Base-by-base conservation (phyloP, 2,888 invertebrate species). In the Ophion obscuratus region DNA sequence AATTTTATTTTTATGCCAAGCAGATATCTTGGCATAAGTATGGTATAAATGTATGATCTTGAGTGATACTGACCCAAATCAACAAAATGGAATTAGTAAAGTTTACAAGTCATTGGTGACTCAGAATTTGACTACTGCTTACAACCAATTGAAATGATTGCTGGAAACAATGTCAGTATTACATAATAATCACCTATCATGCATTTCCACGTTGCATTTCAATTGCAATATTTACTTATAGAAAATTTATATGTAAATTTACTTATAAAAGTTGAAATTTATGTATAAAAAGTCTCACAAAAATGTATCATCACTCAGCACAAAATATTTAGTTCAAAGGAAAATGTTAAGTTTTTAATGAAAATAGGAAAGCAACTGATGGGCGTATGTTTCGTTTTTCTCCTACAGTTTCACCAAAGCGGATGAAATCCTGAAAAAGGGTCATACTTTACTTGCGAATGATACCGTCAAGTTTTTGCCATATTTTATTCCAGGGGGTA, bases 401-500 rank as follows among this genome's bases (percentile, higher is more conserved):
- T 17, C 5, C 14, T 68, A 40, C 67, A 92, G 92, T 59, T 92
- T 92, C 80, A 81, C 88, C n/a, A 61, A 87, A 62, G 92, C 91
- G 2, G 36, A 87, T 36, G 73, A 87, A 61, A 53, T 76, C 2
- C 57, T 91, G 4, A 85, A 87, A 6, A 74, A 88, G 67, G 90
- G 89, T 24, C 24, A 81, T 0, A 40, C 27, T n/a, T 62, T 89
- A 24, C 82, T 53, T 17, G 11, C 90, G 20, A 88, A 89, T 14
- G 62, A 64, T 20, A 44, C 75, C 2, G 24, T 6, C 14, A n/a
- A 62, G 11, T 77, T 90, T 14, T 62, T 84, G 40, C 57, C 70
- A 36, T 88, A 87, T 70, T 89, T 76, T 57, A 87, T 92, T 70
- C 92, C 92, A 40, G 90, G 86, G 27, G 91, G 90, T 1, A 79